Conservation (phyloP, 2,113 vertebrate genomes). For the Alces alces region DNA sequence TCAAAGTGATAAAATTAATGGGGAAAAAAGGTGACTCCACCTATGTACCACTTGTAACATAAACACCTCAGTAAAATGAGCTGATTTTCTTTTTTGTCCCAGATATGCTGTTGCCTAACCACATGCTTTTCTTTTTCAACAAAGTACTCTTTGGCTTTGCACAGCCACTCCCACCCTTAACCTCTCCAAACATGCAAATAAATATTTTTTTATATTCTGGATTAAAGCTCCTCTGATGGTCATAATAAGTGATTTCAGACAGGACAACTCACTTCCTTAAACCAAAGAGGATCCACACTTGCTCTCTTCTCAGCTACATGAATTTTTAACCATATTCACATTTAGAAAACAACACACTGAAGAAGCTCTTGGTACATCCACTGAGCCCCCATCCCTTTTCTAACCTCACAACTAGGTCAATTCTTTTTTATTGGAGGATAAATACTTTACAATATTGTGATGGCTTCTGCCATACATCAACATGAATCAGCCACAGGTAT, state of each 20-base stretch:
- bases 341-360: neutral
- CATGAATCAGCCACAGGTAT: neutral
- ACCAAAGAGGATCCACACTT: neutral
- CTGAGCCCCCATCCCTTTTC: too few relatives aligned
- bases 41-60: neutral
- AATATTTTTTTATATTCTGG: neutral
- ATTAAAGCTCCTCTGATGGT: neutral
- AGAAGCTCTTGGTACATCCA: neutral
- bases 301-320: neutral
- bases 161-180: neutral
- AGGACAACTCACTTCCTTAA: neutral
- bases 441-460: neutral
- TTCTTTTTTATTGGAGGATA: neutral
- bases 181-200: neutral
- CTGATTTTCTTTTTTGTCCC: neutral
- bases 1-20: neutral
- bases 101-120: neutral
- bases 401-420: neutral
- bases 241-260: neutral
- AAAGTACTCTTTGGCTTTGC: neutral
- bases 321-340: neutral
- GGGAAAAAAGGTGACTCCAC: neutral
- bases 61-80: neutral
- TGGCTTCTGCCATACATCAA: neutral
- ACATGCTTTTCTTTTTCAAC: neutral